Base-by-base conservation (phyloP, 2,888 invertebrate species). In the Drosophila demipolita region DNA sequence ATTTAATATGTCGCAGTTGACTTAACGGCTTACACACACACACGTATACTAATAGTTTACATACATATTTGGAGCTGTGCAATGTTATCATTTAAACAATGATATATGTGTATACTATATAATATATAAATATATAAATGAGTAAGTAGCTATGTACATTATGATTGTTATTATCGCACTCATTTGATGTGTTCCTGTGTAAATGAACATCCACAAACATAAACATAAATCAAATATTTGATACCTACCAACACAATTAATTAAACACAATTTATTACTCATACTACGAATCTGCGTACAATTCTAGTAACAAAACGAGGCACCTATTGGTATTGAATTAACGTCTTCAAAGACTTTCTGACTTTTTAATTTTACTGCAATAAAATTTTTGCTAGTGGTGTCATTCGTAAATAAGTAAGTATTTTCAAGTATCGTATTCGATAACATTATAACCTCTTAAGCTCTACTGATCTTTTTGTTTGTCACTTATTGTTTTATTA, bases 281-380 rank as follows among this genome's bases (percentile, higher is more conserved):
- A 58, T 54, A 58, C 57, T 64, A 55, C 20, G 26, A 52, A 26
- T 45, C 45, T 54, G 23, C 20, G 29, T 55, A 64, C 65, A 65
- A 59, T 45, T 65, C 12, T 48, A 32, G 32, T 54, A 45, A 52
- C 61, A 59, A 58, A 50, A 68, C 57, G 64, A 64, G 69, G 54
- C 64, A 75, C 70, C 70, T 48, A 52, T 49, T 58, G 60, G 69
- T 52, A 61, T 75, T 64, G 33, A 58, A 61, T 36, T n/a, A 65
- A 62, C 33, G 50, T 58, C 50, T 40, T 57, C 72, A 49, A 57
- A 49, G 33, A 54, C 42, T 60, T 36, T 57, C 52, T 32, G 61
- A 69, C 64, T 68, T 60, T 49, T 70, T 63, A 65, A 64, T 60
- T 63, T 71, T 55, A 64, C 57, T 40, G 48, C 35, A 48, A 57